A percentile compares a stretch with the other conserved stretches of the same genome.
Conservation (phyloP, 2,113 vertebrate species). For the Gymnocephalus cernua region DNA sequence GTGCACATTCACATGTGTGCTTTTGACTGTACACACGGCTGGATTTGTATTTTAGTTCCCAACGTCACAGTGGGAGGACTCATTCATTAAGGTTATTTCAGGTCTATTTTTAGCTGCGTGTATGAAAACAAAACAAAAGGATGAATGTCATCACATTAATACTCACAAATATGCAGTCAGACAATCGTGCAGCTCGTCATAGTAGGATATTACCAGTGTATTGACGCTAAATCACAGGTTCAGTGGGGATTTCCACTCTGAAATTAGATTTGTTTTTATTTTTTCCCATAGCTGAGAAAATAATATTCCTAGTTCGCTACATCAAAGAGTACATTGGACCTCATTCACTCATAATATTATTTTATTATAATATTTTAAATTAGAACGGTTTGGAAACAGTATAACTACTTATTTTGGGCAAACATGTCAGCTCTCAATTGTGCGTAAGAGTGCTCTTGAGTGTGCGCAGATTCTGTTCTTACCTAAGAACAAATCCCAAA, state of each 20-base stretch:
- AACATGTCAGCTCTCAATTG: too few relatives aligned
- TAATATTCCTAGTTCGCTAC: background rate
- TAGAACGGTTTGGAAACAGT: too few relatives aligned
- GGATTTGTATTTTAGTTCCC: constrained; percentile 36
- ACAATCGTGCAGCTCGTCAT: background rate
- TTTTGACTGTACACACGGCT: constrained; percentile 19
- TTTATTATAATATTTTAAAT: too few relatives aligned
- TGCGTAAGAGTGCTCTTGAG: too few relatives aligned
- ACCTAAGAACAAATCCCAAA: too few relatives aligned
- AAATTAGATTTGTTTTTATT: background rate
- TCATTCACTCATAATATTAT: too few relatives aligned
- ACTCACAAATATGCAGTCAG: background rate
- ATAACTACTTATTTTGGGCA: too few relatives aligned
- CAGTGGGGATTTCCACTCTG: background rate
- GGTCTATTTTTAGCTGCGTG: constrained; percentile 62
- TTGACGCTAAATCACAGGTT: background rate
- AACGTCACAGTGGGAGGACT: constrained; percentile 39
- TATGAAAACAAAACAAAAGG: constrained; percentile 44
- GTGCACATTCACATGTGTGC: constrained; percentile 18
- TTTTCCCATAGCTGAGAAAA: constrained; percentile 4
- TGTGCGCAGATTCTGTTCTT: too few relatives aligned
- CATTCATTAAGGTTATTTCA: constrained; percentile 71
- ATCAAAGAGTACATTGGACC: background rate
- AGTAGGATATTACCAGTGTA: background rate
- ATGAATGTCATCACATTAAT: constrained; percentile 46